Evolutionary conservation across 2,797 vertebrate genomes (phyloP), one percentile per base, ranked within the genome.

Genomic region (Agapornis canus): DNA sequence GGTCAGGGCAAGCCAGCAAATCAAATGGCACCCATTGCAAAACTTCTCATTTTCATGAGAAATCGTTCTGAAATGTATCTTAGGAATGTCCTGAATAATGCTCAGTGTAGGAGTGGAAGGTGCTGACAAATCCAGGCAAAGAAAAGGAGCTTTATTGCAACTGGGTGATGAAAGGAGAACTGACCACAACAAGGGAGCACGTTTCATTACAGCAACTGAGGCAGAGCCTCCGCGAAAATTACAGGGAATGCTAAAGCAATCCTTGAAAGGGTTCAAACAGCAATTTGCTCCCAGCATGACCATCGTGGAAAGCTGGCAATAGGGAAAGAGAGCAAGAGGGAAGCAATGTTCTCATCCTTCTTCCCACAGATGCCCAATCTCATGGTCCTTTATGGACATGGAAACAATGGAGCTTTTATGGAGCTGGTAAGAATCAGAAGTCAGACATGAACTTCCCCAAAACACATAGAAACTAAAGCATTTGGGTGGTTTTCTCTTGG

Each of bases 1-100:
- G 8, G 0, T 17, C 10, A 10, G 70, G 47, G 26, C 0, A 0
- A 76, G 64, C 31, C 9, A 39, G 15, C 0, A 0, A 48, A 39
- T 39, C 2, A 0, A 42, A 18, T 0, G 9, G 4, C 49, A 29
- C 29, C 17, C 18, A 3, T 7, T 83, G 77, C 43, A 85, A 65
- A 94, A 45, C 27, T 51, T 45, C 45, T 83, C 42, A 29, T 47
- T 72, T 68, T 48, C 61, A 23, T 3, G 39, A 40, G 47, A 76
- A 83, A 4, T 39, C 25, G 19, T 89, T 40, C 86, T 73, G 73
- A 91, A 90, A 27, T 0, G 1, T 48, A 31, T 6, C 65, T 60
- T 15, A 60, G 54, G 57, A 95, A 90, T 39, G 47, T 63, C 63
- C 37, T 69, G 69, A 72, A 47, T 12, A 40, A 22, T 6, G 2